These are phyloP conservation scores for Blastomussa wellsi DNA, from an alignment of 92 coral and sea anemone genomes.

Conservation along the genomic window DNA sequence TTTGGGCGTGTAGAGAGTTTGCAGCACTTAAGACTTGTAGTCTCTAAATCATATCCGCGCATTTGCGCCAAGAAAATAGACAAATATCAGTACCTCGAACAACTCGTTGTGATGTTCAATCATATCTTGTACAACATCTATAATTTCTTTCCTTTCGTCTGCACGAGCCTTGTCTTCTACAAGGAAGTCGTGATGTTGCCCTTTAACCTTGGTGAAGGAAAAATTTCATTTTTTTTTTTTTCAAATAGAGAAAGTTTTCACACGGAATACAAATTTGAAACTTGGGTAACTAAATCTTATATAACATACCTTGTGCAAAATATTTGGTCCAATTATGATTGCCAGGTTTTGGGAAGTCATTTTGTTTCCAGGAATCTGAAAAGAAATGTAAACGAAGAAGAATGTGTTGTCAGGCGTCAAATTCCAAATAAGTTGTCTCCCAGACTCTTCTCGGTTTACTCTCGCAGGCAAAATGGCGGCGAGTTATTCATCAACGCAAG, in stretches of 20 bases:
- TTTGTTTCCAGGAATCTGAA: conserved; percentile 91
- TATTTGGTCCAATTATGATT: conserved; percentile 96
- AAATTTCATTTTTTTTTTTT: background rate
- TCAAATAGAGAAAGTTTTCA: no score
- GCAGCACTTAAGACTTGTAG: no score
- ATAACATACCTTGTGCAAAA: conserved; percentile 93
- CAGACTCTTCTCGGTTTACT: conserved; percentile 13
- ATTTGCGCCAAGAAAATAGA: no score
- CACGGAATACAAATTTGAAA: background rate
- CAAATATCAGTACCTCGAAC: conserved; percentile 64
- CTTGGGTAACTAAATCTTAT: background rate
- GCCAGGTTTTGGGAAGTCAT: conserved; percentile 94
- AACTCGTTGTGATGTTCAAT: conserved; percentile 75
- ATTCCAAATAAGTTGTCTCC: background rate
- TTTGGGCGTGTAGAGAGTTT: no score
- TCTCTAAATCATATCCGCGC: no score
- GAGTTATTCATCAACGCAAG: no score
- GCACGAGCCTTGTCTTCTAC: conserved; percentile 94
- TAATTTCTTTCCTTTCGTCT: conserved; percentile 88
- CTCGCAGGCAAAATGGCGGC: background rate
- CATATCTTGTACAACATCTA: conserved; percentile 91
- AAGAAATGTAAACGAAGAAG: background rate
- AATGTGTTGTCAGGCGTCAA: background rate
- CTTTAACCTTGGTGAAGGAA: conserved; percentile 65
- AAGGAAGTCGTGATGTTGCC: conserved; percentile 80